Conservation (phyloP, 1,140 invertebrate genomes). For the Leptopilina boulardi region DNA sequence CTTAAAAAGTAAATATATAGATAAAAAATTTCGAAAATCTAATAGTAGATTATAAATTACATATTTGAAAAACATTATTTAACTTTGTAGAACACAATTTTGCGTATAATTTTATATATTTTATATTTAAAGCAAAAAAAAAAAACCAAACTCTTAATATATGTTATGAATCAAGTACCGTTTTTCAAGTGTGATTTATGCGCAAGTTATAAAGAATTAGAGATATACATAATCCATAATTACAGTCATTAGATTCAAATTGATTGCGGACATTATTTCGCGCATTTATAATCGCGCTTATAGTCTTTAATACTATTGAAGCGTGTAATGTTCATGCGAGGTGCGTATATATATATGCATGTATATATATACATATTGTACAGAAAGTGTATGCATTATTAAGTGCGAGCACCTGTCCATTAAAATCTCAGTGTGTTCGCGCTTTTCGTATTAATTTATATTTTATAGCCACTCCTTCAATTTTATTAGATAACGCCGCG, state of each 20-base stretch:
- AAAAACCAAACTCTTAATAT: no score
- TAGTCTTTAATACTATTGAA: slow-evolving; percentile 18
- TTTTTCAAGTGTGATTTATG: not conserved
- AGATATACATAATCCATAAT: slow-evolving; percentile 25
- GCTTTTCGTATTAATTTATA: slow-evolving; percentile 59
- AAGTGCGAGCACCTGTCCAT: slow-evolving; percentile 30
- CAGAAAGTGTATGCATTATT: slow-evolving; percentile 26
- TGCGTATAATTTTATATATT: no score
- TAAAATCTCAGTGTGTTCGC: slow-evolving; percentile 45
- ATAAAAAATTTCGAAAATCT: no score
- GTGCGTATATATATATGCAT: slow-evolving; percentile 32
- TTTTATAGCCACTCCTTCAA: slow-evolving; percentile 53
- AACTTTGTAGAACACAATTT: no score
- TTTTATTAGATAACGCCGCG: slow-evolving; percentile 51
- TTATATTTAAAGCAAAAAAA: no score
- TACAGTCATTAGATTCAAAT: slow-evolving; percentile 23
- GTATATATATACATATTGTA: slow-evolving; percentile 26
- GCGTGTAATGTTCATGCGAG: slow-evolving; percentile 21
- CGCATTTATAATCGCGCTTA: slow-evolving; percentile 28
- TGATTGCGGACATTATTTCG: slow-evolving; percentile 28
- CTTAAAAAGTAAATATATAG: no score
- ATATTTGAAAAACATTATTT: no score
- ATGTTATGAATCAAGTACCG: slow-evolving; percentile 8
- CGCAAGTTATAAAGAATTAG: slow-evolving; percentile 5
- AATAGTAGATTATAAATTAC: no score